phyloP scores from a whole-genome alignment of 53 echinoderm and acorn worm species.

The Paracentrotus lividus region DNA sequence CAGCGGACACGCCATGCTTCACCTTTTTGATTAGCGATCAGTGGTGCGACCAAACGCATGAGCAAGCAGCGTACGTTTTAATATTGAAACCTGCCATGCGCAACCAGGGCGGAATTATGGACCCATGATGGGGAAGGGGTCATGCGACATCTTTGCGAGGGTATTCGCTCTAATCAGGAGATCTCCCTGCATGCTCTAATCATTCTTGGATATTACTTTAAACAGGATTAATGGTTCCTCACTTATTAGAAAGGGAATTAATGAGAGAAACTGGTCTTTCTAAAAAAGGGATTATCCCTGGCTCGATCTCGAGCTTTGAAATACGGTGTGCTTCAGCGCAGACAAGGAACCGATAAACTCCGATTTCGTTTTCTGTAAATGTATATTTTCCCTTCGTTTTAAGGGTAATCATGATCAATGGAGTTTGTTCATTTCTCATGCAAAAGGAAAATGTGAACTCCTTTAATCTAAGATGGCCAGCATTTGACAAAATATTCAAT shows the following conservation, averaged over 20 bases:
- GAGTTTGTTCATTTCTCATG: no score
- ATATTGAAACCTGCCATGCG: slow-evolving; percentile 65
- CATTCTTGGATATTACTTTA: neutral
- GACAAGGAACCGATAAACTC: no score
- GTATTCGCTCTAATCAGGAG: slow-evolving; percentile 45
- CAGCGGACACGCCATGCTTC: slow-evolving; percentile 27
- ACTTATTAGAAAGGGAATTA: neutral
- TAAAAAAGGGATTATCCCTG: no score
- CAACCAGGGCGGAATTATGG: slow-evolving; percentile 19
- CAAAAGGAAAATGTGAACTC: no score
- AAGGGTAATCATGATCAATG: no score
- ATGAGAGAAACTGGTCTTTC: neutral
- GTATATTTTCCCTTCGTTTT: no score
- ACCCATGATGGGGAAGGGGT: neutral
- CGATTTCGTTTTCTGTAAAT: no score
- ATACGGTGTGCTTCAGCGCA: no score
- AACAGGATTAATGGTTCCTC: neutral
- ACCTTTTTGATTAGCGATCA: slow-evolving; percentile 45
- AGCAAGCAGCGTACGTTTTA: slow-evolving; percentile 35
- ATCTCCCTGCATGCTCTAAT: no score
- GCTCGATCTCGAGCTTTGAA: no score
- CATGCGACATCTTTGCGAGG: slow-evolving; percentile 37
- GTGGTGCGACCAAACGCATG: neutral
- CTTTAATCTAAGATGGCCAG: no score
- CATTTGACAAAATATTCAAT: no score